A percentile compares a stretch with the other conserved stretches of the same genome.
phyloP scores from a whole-genome alignment of 2,113 vertebrate species.

The Clupea harengus region DNA sequence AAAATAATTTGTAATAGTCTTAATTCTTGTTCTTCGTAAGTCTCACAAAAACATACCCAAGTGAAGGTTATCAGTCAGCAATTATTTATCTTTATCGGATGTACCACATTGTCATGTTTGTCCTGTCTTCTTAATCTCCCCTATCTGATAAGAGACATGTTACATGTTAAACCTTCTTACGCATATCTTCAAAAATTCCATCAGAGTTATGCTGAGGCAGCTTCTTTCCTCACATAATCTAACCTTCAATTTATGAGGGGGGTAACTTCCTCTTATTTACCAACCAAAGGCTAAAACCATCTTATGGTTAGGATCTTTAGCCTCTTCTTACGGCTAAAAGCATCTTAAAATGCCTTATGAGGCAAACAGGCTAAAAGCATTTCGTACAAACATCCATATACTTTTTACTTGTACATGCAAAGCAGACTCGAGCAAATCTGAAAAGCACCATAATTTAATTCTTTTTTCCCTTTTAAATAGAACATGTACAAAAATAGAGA shows the following conservation, averaged over 20 bases:
- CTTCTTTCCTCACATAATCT: neutral
- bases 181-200: neutral
- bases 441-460: neutral
- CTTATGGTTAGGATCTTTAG: neutral
- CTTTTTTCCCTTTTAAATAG: slow-evolving; percentile 6
- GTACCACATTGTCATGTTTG: neutral
- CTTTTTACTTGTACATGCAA: neutral
- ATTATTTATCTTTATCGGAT: neutral
- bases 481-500: slow-evolving; percentile 13
- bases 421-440: neutral
- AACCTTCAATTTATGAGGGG: neutral
- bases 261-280: no score
- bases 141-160: neutral
- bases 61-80: no score
- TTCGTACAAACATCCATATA: neutral
- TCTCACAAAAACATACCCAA: no score
- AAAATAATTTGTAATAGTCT: no score
- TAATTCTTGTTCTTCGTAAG: no score
- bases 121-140: neutral
- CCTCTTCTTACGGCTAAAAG: neutral
- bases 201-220: neutral
- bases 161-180: neutral
- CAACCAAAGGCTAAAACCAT: no score
- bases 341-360: no score
- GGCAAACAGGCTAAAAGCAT: neutral